Conservation (phyloP, 2,113 vertebrate species). For the Phasianus colchicus region DNA sequence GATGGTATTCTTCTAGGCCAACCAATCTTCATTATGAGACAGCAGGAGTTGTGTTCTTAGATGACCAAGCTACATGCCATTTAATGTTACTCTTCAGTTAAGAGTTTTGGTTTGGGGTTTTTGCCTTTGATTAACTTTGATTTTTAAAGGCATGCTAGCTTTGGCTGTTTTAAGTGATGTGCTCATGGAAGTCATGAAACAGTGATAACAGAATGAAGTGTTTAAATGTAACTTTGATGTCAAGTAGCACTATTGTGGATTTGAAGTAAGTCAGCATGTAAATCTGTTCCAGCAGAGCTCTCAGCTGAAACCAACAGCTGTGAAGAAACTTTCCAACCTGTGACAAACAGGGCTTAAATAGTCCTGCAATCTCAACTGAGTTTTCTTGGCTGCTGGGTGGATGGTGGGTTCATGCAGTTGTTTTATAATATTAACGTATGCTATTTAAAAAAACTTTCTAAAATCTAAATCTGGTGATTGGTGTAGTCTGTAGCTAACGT, state of each 20-base stretch:
- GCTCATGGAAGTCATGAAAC: neutral
- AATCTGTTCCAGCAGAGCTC: neutral
- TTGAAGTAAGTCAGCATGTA: neutral
- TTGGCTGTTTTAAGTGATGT: neutral
- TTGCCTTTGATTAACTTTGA: neutral
- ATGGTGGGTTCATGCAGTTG: neutral
- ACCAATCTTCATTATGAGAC: neutral
- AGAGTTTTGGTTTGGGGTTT: neutral
- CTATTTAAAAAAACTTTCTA: neutral
- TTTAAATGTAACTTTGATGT: neutral
- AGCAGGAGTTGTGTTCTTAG: neutral
- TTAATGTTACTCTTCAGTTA: neutral
- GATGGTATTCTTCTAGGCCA: neutral
- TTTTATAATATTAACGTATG: no score
- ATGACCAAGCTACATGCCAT: accelerated
- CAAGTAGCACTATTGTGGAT: neutral
- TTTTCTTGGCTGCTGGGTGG: neutral
- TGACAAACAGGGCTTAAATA: neutral
- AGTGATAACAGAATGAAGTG: neutral
- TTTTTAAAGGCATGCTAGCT: neutral
- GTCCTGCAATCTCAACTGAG: neutral
- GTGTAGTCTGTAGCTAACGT: neutral
- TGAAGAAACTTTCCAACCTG: neutral
- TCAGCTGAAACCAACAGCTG: neutral
- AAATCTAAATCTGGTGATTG: neutral